Base-by-base conservation (phyloP, 2,888 invertebrate species). In the Zaprionus lineosus region DNA sequence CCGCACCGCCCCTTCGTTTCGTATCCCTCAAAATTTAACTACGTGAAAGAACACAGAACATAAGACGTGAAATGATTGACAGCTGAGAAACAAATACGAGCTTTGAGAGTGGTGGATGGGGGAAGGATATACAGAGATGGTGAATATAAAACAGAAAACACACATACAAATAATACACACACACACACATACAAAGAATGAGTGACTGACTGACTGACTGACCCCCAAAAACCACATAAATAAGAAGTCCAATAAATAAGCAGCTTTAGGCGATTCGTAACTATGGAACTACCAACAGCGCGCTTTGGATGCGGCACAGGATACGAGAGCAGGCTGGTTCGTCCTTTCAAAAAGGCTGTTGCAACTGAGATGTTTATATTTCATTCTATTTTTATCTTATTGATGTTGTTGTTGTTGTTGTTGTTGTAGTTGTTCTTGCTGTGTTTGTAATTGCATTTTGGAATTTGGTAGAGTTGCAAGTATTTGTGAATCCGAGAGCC, bases 161-260 rank as follows among this genome's bases (percentile, higher is more conserved):
- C n/a, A n/a, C n/a, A 68, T 68, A 76, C 76, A 69, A 66, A 66
- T 83, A 77, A 69, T 77, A 79, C 77, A 69, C n/a, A n/a, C n/a
- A n/a, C n/a, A n/a, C n/a, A n/a, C n/a, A n/a, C n/a, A n/a, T n/a
- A n/a, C n/a, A n/a, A n/a, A n/a, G n/a, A n/a, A n/a, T n/a, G n/a
- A n/a, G n/a, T n/a, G n/a, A n/a, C n/a, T n/a, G n/a, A n/a, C n/a
- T n/a, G n/a, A n/a, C n/a, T n/a, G 51, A 71, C 68, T 78, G 74
- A 63, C 65, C 51, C 69, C n/a, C n/a, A n/a, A n/a, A 52, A 67
- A 62, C 74, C 74, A 73, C 50, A 74, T 59, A 57, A 58, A 57
- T 55, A 52, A n/a, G n/a, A n/a, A 64, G 18, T 58, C 44, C 48
- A 55, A 61, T 74, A 77, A 64, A 81, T 77, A 74, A 77, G 39